These are phyloP conservation scores for Neocrepidodera transversa DNA, from an alignment of 2,888 invertebrate species.

Conservation along the genomic window DNA sequence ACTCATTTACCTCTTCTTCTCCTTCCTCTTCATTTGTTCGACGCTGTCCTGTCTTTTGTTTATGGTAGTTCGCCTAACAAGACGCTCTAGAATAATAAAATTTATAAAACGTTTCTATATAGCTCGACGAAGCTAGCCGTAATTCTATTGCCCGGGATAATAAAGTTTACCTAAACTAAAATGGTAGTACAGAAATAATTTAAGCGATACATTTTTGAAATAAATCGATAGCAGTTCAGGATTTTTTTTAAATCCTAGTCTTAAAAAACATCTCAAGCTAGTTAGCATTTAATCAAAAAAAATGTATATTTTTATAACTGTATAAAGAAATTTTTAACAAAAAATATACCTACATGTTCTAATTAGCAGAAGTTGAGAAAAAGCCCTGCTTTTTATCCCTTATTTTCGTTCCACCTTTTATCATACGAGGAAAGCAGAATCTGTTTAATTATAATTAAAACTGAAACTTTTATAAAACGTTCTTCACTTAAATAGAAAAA, in stretches of 20 bases:
- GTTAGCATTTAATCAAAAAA: too few relatives aligned
- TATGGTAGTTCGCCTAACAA: slow-evolving; percentile 43
- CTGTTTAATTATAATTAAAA: slow-evolving; percentile 43
- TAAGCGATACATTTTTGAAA: too few relatives aligned
- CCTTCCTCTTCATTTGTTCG: slow-evolving; percentile 59
- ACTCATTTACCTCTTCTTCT: slow-evolving; percentile 60
- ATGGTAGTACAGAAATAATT: too few relatives aligned
- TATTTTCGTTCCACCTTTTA: slow-evolving; percentile 20
- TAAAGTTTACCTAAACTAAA: slow-evolving; percentile 21
- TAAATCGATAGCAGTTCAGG: too few relatives aligned
- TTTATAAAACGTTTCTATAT: slow-evolving; percentile 33
- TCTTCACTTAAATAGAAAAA: slow-evolving; percentile 33
- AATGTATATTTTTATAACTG: too few relatives aligned
- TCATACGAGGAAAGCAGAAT: slow-evolving; percentile 30
- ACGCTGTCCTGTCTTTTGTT: slow-evolving; percentile 53
- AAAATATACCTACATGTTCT: slow-evolving; percentile 1
- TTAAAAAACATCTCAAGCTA: too few relatives aligned
- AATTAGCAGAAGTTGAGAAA: slow-evolving; percentile 16
- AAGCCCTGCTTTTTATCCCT: slow-evolving; percentile 14
- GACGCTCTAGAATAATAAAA: slow-evolving; percentile 46
- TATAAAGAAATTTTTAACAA: too few relatives aligned
- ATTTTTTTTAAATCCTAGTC: too few relatives aligned
- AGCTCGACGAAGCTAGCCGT: slow-evolving; percentile 6
- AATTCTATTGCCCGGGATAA: slow-evolving; percentile 21
- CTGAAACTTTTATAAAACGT: slow-evolving; percentile 41